These are phyloP conservation scores for Platygyra sinensis DNA, from an alignment of 64 coral and sea anemone species.

Conservation along the genomic window DNA sequence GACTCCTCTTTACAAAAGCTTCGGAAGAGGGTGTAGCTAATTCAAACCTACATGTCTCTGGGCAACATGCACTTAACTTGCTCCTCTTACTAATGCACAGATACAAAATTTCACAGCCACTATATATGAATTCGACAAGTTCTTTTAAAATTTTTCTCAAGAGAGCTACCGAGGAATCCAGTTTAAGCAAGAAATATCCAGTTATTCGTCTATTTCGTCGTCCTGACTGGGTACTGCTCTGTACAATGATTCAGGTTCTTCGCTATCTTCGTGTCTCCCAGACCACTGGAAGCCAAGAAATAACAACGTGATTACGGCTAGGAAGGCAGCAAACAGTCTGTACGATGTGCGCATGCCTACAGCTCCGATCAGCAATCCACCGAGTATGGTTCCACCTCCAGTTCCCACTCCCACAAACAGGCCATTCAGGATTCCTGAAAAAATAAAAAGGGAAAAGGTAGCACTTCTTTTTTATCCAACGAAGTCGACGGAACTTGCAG, in stretches of 20 bases:
- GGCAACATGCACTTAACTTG: no score
- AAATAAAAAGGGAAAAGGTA: neutral
- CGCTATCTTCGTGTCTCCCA: neutral
- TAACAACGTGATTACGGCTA: neutral
- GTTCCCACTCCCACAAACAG: slow-evolving; percentile 46
- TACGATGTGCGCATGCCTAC: slow-evolving; percentile 37
- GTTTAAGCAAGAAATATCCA: neutral
- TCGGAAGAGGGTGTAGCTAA: no score
- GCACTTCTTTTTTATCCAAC: no score
- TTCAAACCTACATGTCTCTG: no score
- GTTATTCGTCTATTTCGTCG: neutral
- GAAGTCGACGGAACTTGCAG: no score
- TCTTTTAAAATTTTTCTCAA: no score
- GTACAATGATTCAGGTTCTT: neutral
- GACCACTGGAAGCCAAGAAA: neutral
- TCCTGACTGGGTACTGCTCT: neutral
- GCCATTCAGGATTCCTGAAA: slow-evolving; percentile 34
- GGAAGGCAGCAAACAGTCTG: slow-evolving; percentile 21
- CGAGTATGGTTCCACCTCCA: slow-evolving; percentile 18
- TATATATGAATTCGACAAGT: no score
- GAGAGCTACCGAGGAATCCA: no score
- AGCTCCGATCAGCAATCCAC: slow-evolving; percentile 15
- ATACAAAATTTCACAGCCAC: no score
- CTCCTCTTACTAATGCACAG: no score
- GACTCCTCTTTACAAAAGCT: no score